Evolutionary conservation across 1,140 invertebrate species (phyloP).

Genomic region (Elymnias hypermnestra): DNA sequence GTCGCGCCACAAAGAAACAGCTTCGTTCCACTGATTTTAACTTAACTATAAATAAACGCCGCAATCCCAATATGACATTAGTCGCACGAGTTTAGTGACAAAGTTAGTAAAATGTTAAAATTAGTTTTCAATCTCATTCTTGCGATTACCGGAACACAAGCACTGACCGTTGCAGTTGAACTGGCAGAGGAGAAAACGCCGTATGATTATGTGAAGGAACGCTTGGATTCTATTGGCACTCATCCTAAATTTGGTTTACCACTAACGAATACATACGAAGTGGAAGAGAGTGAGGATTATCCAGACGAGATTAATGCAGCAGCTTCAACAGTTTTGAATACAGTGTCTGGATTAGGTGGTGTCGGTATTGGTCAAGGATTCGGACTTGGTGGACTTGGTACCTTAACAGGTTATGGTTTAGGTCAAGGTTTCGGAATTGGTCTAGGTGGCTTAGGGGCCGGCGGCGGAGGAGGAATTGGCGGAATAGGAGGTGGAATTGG

Average conservation of each 20-base stretch:
- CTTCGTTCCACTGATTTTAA: constrained; percentile 67
- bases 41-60: constrained; percentile 66
- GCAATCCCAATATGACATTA: constrained; percentile 61
- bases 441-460: constrained; percentile 26
- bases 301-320: constrained; percentile 59
- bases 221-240: constrained; percentile 47
- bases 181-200: constrained; percentile 59
- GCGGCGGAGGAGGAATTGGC: constrained; percentile 35
- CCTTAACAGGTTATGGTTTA: constrained; percentile 36
- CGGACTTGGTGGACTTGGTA: constrained; percentile 42
- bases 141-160: constrained; percentile 33
- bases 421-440: constrained; percentile 41
- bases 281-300: constrained; percentile 69
- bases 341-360: constrained; percentile 51
- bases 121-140: constrained; percentile 39
- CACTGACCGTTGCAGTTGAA: constrained; percentile 38
- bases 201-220: constrained; percentile 62
- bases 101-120: constrained; percentile 56
- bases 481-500: constrained; percentile 31
- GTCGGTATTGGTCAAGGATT: constrained; percentile 37
- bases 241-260: constrained; percentile 52
- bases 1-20: constrained; percentile 56
- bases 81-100: constrained; percentile 48
- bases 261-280: constrained; percentile 62
- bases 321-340: constrained; percentile 61